Percentiles rank a stretch among this genome's conserved stretches.
phyloP scores from a whole-genome alignment of 1,140 invertebrate species.

The Drosophila novamexicana region DNA sequence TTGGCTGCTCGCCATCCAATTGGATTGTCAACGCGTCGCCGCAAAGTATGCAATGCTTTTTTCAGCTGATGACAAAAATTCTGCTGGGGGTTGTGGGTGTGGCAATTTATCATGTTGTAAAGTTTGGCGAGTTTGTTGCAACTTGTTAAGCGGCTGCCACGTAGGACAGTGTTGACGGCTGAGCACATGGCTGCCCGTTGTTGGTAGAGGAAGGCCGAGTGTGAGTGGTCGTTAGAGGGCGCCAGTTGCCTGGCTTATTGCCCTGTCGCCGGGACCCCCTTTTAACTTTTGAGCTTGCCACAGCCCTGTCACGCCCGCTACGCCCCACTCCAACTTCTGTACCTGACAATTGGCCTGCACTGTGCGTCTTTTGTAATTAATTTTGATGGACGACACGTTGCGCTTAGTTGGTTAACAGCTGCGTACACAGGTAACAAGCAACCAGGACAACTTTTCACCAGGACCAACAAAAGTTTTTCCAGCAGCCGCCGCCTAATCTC shows the following conservation, averaged over 20 bases:
- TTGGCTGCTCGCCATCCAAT: neutral
- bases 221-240: constrained; percentile 46
- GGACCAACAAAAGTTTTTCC: constrained; percentile 48
- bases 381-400: constrained; percentile 83
- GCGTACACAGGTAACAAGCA: constrained; percentile 49
- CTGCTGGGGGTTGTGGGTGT: neutral
- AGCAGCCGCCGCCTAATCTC: constrained; percentile 62
- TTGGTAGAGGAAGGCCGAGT: constrained; percentile 1
- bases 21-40: constrained; percentile 20
- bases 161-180: constrained; percentile 58
- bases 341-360: constrained; percentile 68
- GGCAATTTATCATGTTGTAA: constrained; percentile 70
- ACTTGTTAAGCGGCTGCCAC: constrained; percentile 53
- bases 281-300: constrained; percentile 78
- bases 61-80: constrained; percentile 21
- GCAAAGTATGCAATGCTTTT: constrained; percentile 61
- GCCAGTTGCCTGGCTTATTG: constrained; percentile 57
- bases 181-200: constrained; percentile 38
- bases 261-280: constrained; percentile 62
- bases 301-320: neutral
- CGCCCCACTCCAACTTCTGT: too few species aligned
- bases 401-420: constrained; percentile 68
- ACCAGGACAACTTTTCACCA: constrained; percentile 58
- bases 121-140: constrained; percentile 57
- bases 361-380: constrained; percentile 78